Conservation (phyloP, 1,140 invertebrate species). For the Polypedilum vanderplanki region DNA sequence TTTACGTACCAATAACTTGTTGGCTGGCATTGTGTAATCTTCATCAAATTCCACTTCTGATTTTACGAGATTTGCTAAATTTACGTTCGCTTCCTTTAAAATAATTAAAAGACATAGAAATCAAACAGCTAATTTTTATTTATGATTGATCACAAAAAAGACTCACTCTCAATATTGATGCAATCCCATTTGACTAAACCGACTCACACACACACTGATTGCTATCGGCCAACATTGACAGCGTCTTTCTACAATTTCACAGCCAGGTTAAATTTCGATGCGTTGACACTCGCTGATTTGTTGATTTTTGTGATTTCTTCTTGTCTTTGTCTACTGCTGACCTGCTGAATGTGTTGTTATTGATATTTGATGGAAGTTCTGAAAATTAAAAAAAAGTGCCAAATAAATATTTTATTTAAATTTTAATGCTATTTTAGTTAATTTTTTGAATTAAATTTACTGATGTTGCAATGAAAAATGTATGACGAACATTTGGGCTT, state of each 20-base stretch:
- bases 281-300: constrained; percentile 34
- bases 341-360: not conserved
- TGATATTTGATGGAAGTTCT: not conserved
- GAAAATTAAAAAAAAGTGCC: too few species aligned
- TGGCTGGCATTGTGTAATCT: constrained; percentile 44
- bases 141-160: not conserved
- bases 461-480: too few species aligned
- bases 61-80: constrained; percentile 43
- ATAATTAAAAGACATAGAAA: not conserved
- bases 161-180: not conserved
- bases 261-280: constrained; percentile 40
- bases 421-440: too few species aligned
- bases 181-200: constrained; percentile 11
- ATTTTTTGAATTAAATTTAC: too few species aligned
- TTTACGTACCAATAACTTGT: constrained; percentile 35
- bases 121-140: not conserved
- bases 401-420: too few species aligned
- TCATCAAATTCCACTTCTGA: constrained; percentile 43
- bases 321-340: too few species aligned
- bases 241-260: constrained; percentile 42
- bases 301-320: not conserved
- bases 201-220: constrained; percentile 36
- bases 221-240: constrained; percentile 43
- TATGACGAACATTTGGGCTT: too few species aligned
- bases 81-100: constrained; percentile 41